These are phyloP conservation scores for Falco naumanni DNA, from an alignment of 2,797 vertebrate species.

Conservation along the genomic window DNA sequence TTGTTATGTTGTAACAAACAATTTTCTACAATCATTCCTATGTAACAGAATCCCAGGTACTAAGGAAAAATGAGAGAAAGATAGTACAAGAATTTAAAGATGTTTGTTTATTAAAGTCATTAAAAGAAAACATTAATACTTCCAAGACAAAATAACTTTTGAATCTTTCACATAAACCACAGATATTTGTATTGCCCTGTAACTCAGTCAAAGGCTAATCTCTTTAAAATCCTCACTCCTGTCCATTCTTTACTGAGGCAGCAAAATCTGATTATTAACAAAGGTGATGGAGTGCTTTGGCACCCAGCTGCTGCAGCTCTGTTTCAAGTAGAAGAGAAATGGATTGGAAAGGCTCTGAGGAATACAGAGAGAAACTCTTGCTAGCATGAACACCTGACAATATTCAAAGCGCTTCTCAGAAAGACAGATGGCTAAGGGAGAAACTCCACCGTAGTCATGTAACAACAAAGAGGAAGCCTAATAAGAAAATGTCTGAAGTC, in stretches of 20 bases:
- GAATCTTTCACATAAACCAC: neutral
- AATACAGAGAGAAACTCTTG: neutral
- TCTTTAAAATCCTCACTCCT: constrained; percentile 25
- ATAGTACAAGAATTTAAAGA: neutral
- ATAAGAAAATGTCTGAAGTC: constrained; percentile 26
- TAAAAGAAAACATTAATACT: neutral
- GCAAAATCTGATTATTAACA: constrained; percentile 52
- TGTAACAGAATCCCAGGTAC: neutral
- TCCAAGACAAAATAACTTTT: neutral
- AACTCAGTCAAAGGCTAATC: constrained; percentile 10
- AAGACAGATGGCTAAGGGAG: neutral
- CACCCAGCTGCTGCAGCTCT: constrained; percentile 16
- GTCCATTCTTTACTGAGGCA: constrained; percentile 8
- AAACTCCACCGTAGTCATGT: neutral
- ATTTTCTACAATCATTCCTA: neutral
- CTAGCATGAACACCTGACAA: neutral
- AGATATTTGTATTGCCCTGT: neutral
- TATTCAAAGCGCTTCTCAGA: constrained; percentile 5
- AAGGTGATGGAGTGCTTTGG: constrained; percentile 35
- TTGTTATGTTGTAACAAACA: neutral
- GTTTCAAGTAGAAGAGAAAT: neutral
- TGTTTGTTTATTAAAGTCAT: neutral
- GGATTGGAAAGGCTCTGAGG: neutral
- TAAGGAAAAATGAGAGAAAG: neutral
- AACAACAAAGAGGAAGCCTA: neutral